phyloP scores from a whole-genome alignment of 2,113 vertebrate genomes.

The Grammomys surdaster region DNA sequence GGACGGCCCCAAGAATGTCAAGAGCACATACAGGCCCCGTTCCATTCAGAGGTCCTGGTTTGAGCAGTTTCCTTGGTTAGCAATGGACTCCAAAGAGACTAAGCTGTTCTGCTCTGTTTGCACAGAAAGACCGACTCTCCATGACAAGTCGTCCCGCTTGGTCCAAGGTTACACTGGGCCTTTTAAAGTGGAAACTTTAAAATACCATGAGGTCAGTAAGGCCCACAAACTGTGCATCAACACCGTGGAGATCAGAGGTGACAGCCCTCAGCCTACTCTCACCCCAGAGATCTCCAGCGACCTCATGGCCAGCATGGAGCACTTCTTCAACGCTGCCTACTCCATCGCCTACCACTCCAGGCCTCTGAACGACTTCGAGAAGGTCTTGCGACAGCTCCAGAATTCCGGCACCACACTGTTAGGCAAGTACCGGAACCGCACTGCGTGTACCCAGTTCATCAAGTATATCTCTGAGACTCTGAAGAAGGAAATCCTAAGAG shows the following conservation, averaged over 20 bases:
- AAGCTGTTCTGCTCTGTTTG: conserved; percentile 77
- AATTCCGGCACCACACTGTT: conserved; percentile 64
- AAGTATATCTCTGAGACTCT: conserved; percentile 73
- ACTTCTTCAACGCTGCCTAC: conserved; percentile 72
- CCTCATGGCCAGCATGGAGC: conserved; percentile 76
- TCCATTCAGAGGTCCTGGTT: conserved; percentile 78
- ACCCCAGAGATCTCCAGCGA: conserved; percentile 72
- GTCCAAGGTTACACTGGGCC: conserved; percentile 74
- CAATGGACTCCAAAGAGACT: conserved; percentile 63
- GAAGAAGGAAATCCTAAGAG: conserved; percentile 56
- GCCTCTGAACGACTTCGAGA: conserved; percentile 79
- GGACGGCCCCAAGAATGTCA: neutral
- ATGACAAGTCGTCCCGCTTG: conserved; percentile 68
- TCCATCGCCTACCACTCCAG: conserved; percentile 70
- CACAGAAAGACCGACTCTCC: conserved; percentile 69
- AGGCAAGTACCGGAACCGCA: conserved; percentile 77
- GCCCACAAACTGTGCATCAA: conserved; percentile 75
- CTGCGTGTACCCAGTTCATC: conserved; percentile 74
- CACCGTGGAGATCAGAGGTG: neutral
- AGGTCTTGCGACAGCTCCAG: conserved; percentile 75
- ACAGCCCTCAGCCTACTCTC: neutral
- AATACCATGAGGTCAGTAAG: conserved; percentile 81
- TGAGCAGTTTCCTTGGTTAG: conserved; percentile 76
- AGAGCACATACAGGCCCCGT: conserved; percentile 72
- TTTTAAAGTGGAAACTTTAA: conserved; percentile 81